Conservation (phyloP, 2,113 vertebrate genomes). For the Suricata suricatta region DNA sequence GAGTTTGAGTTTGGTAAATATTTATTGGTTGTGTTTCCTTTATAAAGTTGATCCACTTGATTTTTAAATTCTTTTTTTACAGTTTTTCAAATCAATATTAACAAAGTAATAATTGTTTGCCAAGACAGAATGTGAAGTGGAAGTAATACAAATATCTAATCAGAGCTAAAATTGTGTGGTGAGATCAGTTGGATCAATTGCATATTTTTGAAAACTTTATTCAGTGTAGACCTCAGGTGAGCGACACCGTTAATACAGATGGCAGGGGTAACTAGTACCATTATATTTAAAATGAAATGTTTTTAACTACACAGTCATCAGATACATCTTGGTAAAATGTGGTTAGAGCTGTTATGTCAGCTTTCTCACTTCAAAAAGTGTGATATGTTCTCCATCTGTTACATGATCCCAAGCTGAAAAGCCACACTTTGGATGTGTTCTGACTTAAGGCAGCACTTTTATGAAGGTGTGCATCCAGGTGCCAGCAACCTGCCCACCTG, state of each 20-base stretch:
- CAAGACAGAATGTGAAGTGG: neutral
- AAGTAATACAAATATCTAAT: neutral
- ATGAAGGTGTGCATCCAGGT: constrained; percentile 84
- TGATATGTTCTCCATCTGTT: constrained; percentile 84
- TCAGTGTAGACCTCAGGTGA: neutral
- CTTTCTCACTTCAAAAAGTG: constrained; percentile 80
- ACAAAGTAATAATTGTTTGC: neutral
- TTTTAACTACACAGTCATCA: constrained; percentile 68
- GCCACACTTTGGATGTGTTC: constrained; percentile 76
- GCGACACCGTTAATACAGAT: constrained; percentile 19
- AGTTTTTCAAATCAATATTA: constrained; percentile 7
- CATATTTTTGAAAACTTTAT: neutral
- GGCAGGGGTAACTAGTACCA: constrained; percentile 19
- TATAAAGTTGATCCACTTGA: constrained; percentile 45
- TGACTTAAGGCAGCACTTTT: constrained; percentile 80
- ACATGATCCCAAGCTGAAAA: constrained; percentile 79
- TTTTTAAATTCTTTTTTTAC: constrained; percentile 50
- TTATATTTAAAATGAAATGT: constrained; percentile 48
- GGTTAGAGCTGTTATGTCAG: constrained; percentile 80
- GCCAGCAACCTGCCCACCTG: constrained; percentile 81
- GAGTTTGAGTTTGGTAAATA: constrained; percentile 61
- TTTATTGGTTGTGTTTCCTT: constrained; percentile 43
- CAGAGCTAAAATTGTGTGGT: neutral
- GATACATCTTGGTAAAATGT: constrained; percentile 79
- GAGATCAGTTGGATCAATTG: neutral